These are phyloP conservation scores for Nephila pilipes DNA, from an alignment of 1,140 invertebrate genomes.

Conservation along the genomic window DNA sequence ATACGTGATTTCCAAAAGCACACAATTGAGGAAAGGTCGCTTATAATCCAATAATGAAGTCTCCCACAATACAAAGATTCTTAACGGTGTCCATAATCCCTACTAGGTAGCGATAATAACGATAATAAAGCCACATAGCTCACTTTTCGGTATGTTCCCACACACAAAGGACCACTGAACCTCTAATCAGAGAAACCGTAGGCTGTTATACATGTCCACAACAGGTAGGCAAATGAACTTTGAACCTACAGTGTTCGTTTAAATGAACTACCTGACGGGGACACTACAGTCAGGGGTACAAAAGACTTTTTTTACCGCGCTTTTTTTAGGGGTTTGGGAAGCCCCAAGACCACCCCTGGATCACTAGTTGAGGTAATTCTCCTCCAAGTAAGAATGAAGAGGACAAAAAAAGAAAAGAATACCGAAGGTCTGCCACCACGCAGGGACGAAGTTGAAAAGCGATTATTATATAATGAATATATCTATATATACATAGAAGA, in stretches of 20 bases:
- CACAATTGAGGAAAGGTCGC: constrained; percentile 11
- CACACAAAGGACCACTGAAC: background rate
- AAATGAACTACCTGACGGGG: constrained; percentile 71
- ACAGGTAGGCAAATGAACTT: constrained; percentile 59
- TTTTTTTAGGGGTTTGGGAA: constrained; percentile 55
- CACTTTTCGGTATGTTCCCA: constrained; percentile 59
- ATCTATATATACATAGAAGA: constrained; percentile 32
- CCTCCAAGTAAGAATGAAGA: background rate
- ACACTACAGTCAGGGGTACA: background rate
- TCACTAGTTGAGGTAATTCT: constrained; percentile 66
- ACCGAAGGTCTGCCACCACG: background rate
- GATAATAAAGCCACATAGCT: constrained; percentile 70
- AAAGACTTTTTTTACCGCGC: background rate
- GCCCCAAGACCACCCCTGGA: constrained; percentile 53
- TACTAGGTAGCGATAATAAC: background rate
- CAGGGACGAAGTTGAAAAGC: constrained; percentile 12
- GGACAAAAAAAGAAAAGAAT: background rate
- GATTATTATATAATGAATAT: constrained; percentile 65
- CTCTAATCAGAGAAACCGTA: constrained; percentile 60
- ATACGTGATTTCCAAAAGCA: background rate
- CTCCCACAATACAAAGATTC: constrained; percentile 35
- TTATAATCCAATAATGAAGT: constrained; percentile 64
- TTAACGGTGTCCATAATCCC: constrained; percentile 62
- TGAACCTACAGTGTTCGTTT: constrained; percentile 36
- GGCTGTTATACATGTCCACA: constrained; percentile 15